phyloP scores from a whole-genome alignment of 2,888 invertebrate genomes.

The Idaea dimidiata region DNA sequence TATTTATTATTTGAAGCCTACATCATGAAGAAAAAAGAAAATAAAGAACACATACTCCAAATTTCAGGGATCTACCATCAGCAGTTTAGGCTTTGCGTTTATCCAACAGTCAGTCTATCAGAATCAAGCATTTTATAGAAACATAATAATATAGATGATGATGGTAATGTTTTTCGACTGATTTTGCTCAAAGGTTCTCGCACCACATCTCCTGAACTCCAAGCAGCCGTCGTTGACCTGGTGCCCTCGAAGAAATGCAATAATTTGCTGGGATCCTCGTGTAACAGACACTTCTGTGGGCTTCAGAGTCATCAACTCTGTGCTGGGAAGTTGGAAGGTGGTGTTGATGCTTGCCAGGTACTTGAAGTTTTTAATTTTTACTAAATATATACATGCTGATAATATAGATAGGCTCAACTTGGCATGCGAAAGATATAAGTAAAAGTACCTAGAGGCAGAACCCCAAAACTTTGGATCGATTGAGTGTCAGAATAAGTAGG shows the following conservation, averaged over 20 bases:
- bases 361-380: not conserved
- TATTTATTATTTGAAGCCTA: not conserved
- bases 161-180: too few relatives aligned
- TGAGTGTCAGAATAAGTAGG: too few relatives aligned
- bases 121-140: too few relatives aligned
- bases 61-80: too few relatives aligned
- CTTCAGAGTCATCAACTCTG: slow-evolving; percentile 53
- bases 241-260: slow-evolving; percentile 44
- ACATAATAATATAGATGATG: too few relatives aligned
- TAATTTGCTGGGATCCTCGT: slow-evolving; percentile 32
- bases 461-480: too few relatives aligned
- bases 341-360: slow-evolving; percentile 63
- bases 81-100: not conserved
- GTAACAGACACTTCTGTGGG: slow-evolving; percentile 53
- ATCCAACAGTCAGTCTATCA: too few relatives aligned
- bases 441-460: too few relatives aligned
- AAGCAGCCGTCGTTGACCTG: slow-evolving; percentile 49
- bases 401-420: too few relatives aligned
- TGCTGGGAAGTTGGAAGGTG: slow-evolving; percentile 57
- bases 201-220: slow-evolving; percentile 45
- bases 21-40: too few relatives aligned
- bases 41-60: not conserved
- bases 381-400: not conserved
- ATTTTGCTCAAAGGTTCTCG: slow-evolving; percentile 30
- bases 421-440: too few relatives aligned